Conservation (phyloP, 2,113 vertebrate species). For the Parus major region DNA sequence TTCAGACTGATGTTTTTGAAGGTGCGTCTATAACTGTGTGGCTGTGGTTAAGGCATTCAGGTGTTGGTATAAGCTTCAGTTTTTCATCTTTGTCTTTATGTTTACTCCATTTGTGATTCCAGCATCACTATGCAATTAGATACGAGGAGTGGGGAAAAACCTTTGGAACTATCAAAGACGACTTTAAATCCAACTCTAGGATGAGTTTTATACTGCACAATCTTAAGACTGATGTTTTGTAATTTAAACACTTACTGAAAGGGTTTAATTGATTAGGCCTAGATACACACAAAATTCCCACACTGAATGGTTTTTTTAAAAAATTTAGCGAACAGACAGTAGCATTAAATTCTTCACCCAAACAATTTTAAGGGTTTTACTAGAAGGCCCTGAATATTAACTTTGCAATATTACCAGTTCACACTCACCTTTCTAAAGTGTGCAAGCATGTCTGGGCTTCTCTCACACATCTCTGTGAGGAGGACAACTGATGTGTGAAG, state of each 20-base stretch:
- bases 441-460: conserved; percentile 97
- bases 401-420: not conserved
- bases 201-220: not conserved
- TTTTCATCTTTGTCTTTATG: not conserved
- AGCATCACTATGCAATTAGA: not conserved
- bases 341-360: not conserved
- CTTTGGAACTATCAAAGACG: not conserved
- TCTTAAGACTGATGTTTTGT: not conserved
- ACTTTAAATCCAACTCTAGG: not conserved
- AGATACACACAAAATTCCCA: not conserved
- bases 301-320: not conserved
- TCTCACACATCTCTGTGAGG: conserved; percentile 99
- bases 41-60: not conserved
- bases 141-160: not conserved
- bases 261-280: not conserved
- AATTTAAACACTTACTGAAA: not conserved
- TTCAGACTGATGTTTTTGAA: not conserved
- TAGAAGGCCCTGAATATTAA: not conserved
- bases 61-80: not conserved
- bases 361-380: not conserved
- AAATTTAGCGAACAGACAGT: not conserved
- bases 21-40: not conserved
- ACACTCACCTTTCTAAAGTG: conserved; percentile 96
- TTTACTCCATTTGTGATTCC: not conserved
- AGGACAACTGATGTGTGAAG: conserved; percentile 98